Base-by-base conservation (phyloP, 2,797 vertebrate species). In the Microctenopoma lineatum region DNA sequence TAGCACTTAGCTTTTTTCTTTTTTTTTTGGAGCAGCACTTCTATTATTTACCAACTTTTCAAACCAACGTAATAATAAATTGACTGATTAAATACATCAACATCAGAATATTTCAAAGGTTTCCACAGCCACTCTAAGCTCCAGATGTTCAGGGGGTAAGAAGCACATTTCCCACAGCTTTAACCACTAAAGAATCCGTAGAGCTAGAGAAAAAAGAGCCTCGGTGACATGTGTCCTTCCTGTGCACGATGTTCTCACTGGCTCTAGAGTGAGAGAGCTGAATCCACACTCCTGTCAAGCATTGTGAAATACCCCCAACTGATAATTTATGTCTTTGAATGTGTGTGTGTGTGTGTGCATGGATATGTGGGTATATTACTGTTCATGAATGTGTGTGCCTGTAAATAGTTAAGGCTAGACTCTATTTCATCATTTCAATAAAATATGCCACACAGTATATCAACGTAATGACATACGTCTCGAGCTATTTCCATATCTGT, bases 401-500 rank as follows among this genome's bases (percentile, higher is more conserved):
- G 75, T 76, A 58, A 84, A 77, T 63, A 78, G 64, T 85, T 78
- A 70, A 70, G 77, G 58, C 61, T 74, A 25, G 53, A 29, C 55
- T 75, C 72, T 57, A 67, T 80, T 87, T 87, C 79, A 89, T 89
- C 73, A 82, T 84, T 81, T 87, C 78, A 64, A 76, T 83, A 87
- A 91, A 21, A 21, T 21, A 87, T 89, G 87, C 80, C 89, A 86
- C 7, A 50, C 77, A 78, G 84, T 78, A 72, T 79, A 86, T 88
- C 87, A 84, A 80, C 70, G 67, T 81, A 82, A 85, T 68, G 76
- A 86, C 71, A 66, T 57, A 73, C 21, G 47, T 81, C 84, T 80
- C 45, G 7, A 55, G 55, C 80, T 67, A 81, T 90, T 88, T 90
- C 87, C 83, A 89, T 89, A 85, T 87, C 75, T 69, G 84, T 84